Evolutionary conservation across 1,140 invertebrate genomes (phyloP), one percentile per base, ranked within the genome.

Genomic region (Diprion similis): DNA sequence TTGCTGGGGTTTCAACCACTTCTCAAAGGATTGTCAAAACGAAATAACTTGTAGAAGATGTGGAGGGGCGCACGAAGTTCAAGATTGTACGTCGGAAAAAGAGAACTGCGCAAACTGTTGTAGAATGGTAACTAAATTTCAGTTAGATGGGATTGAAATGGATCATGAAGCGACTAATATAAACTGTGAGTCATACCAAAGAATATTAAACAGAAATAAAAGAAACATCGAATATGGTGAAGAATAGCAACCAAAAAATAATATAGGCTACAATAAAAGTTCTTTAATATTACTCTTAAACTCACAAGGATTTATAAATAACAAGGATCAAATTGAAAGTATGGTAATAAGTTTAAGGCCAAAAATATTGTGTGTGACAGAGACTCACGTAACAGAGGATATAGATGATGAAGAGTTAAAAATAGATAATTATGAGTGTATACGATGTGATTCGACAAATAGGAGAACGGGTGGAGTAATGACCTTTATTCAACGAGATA

Each of bases 1-100:
- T 51, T 78, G 75, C 37, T 78, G 73, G 67, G 75, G 73, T 2
- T 78, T 24, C 37, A 47, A 75, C 15, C 75, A 78, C 18, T 65
- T 72, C 47, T 75, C 77, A 0, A 73, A 68, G 24, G 71, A 78
- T 15, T 78, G 77, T 71, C 59, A 70, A 46, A 75, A 47, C 8
- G 74, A 75, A 46, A 3, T 4, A 18, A 70, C 18, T 18, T 75
- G 74, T 37, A 45, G 68, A 46, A 72, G 70, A 13, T 75, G 74
- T 51, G 67, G 66, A 0, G 74, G 71, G 0, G 17, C 66, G 0
- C 74, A 75, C 17, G 6, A 18, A 0, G 74, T 65, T 18, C 70
- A 46, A 46, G 71, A 75, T 46, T 75, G 74, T 67, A 15, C 59
- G 19, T 24, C 11, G 2, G 19, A n/a, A n/a, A n/a, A 18, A 0